These are phyloP conservation scores for Auanema freiburgensis DNA, from an alignment of 2,888 invertebrate species.

Conservation along the genomic window DNA sequence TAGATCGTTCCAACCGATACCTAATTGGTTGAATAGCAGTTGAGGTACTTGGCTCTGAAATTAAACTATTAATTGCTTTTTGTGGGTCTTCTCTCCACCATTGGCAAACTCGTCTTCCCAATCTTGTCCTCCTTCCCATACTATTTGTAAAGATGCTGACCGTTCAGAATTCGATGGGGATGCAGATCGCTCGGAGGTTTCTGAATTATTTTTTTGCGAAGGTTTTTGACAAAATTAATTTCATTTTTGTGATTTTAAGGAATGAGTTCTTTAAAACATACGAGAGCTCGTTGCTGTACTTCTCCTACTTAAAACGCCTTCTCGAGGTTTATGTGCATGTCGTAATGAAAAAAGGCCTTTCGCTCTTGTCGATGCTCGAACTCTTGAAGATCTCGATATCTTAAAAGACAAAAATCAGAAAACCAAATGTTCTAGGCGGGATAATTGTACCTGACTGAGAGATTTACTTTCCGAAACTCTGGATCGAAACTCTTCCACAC, in stretches of 20 bases:
- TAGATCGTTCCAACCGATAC: slow-evolving; percentile 6
- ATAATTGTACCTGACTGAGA: slow-evolving; percentile 28
- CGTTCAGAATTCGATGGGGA: slow-evolving; percentile 26
- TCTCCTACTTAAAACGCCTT: slow-evolving; percentile 18
- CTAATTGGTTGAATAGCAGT: neutral
- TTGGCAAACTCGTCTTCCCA: slow-evolving; percentile 49
- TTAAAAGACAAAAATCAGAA: slow-evolving; percentile 16
- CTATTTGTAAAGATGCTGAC: slow-evolving; percentile 43
- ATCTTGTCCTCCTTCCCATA: slow-evolving; percentile 46
- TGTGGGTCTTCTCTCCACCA: neutral
- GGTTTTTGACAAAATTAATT: too few relatives aligned
- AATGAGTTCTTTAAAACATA: too few relatives aligned
- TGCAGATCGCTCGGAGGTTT: slow-evolving; percentile 10
- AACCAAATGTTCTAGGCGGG: neutral
- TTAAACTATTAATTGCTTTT: neutral
- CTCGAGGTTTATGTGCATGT: slow-evolving; percentile 12
- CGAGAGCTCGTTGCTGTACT: neutral
- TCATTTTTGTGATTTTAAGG: too few relatives aligned
- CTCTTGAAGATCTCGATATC: slow-evolving; percentile 34
- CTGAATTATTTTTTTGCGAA: slow-evolving; percentile 3
- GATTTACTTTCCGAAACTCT: slow-evolving; percentile 21
- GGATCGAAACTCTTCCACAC: slow-evolving; percentile 25
- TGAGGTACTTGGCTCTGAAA: neutral
- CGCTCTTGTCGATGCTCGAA: slow-evolving; percentile 35
- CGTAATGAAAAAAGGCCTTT: slow-evolving; percentile 19